A percentile compares a stretch with the other conserved stretches of the same genome.
Conservation (phyloP, 1,140 invertebrate species). For the Olivierus martensii region DNA sequence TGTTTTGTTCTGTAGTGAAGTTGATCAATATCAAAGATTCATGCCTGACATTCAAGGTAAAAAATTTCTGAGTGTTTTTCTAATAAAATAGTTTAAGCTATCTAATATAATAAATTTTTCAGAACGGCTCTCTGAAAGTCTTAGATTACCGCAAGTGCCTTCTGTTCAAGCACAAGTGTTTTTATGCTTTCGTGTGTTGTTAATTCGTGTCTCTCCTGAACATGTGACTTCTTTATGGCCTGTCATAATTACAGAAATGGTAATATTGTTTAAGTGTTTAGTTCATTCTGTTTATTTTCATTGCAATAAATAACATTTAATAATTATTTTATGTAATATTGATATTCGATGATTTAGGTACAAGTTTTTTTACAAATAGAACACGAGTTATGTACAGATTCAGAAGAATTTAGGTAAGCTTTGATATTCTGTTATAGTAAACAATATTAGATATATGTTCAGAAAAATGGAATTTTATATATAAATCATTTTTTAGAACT, state of each 20-base stretch:
- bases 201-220: conserved; percentile 70
- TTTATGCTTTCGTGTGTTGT: conserved; percentile 74
- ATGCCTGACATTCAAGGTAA: conserved; percentile 89
- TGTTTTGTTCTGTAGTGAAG: conserved; percentile 79
- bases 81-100: no score
- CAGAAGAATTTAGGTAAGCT: conserved; percentile 58
- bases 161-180: conserved; percentile 78
- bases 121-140: conserved; percentile 77
- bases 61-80: no score
- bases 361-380: conserved; percentile 84
- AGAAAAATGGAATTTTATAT: no score
- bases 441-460: no score
- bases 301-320: background rate
- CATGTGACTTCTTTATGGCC: conserved; percentile 87
- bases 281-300: background rate
- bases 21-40: conserved; percentile 81
- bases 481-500: no score
- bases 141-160: conserved; percentile 63
- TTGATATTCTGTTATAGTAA: no score
- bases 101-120: conserved; percentile 18
- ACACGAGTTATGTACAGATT: conserved; percentile 62
- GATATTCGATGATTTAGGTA: conserved; percentile 32
- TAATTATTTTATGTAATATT: background rate
- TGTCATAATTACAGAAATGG: conserved; percentile 83
- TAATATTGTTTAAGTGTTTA: conserved; percentile 16